Base-by-base conservation (phyloP, 2,113 vertebrate species). In the Syrrhaptes paradoxus region DNA sequence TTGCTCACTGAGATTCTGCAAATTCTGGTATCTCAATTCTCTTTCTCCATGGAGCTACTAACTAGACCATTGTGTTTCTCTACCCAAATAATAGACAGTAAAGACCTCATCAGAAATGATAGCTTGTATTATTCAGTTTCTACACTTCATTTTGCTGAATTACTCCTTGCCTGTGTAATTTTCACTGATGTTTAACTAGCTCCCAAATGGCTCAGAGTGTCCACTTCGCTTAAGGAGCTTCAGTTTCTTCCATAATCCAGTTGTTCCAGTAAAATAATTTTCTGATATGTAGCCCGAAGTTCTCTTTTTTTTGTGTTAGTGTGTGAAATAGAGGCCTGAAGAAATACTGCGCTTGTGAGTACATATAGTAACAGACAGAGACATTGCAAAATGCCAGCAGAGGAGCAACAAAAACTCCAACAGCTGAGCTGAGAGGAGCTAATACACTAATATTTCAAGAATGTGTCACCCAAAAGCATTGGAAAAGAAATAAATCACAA, bases 81-180 rank as follows among this genome's bases (percentile, higher is more conserved):
- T 55, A 29, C 17, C 7, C 1, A 2, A 79, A 85, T 68, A 93
- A 91, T 0, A 75, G 38, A 83, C n/a, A 67, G 46, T 57, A 90
- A 88, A 22, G 75, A 86, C 3, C 21, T 68, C n/a, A 10, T 48
- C 36, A 92, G 71, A 85, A 88, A 79, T 21, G 3, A 87, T 59
- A 7, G 0, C 48, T 51, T 55, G 13, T 46, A 88, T 86, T 86
- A 92, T 65, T 52, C 34, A 86, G n/a, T 84, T 93, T 85, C 82
- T 48, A 71, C 82, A 78, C 72, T 86, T 93, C 10, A 57, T 86
- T 96, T 78, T 90, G 67, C 48, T 81, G 79, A 94, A 90, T 90
- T 94, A 77, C 45, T 57, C 18, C 59, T 73, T 96, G 93, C 85
- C 89, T 87, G 25, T 57, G 16, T 57, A 86, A 93, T 90, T 90